These are phyloP conservation scores for Malurus melanocephalus DNA, from an alignment of 2,113 vertebrate genomes.

Conservation along the genomic window DNA sequence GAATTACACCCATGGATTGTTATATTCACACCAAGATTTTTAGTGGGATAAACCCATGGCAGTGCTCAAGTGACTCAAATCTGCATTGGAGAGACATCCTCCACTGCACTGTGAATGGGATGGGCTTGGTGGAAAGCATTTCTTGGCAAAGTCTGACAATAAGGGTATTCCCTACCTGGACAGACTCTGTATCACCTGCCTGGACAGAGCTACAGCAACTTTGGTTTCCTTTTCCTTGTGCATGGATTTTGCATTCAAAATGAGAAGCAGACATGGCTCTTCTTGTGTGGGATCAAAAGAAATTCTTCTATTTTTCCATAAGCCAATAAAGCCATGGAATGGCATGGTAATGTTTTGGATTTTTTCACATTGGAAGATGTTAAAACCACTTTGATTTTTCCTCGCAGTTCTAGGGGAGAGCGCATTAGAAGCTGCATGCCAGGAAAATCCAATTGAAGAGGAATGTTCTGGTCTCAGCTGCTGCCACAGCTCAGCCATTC, in stretches of 20 bases:
- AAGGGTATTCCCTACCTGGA: neutral
- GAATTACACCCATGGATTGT: neutral
- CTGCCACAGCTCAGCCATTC: neutral
- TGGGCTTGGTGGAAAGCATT: neutral
- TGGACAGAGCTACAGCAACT: neutral
- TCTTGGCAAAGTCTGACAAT: neutral
- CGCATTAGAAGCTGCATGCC: neutral
- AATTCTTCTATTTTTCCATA: neutral
- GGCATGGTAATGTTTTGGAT: neutral
- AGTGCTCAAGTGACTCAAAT: neutral
- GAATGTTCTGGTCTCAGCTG: slow-evolving; percentile 29
- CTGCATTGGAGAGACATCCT: neutral
- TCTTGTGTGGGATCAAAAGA: slow-evolving; percentile 8
- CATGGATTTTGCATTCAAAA: neutral
- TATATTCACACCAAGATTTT: neutral
- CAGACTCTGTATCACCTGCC: neutral
- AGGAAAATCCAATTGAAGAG: slow-evolving; percentile 29
- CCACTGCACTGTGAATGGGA: neutral
- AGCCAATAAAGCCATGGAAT: slow-evolving; percentile 15
- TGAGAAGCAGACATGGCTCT: neutral
- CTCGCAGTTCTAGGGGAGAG: neutral
- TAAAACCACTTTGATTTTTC: slow-evolving; percentile 22
- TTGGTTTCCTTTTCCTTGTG: neutral
- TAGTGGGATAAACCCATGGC: neutral
- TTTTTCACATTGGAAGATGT: neutral